Conservation (phyloP, 2,113 vertebrate genomes). For the Pachycephala philippinensis region DNA sequence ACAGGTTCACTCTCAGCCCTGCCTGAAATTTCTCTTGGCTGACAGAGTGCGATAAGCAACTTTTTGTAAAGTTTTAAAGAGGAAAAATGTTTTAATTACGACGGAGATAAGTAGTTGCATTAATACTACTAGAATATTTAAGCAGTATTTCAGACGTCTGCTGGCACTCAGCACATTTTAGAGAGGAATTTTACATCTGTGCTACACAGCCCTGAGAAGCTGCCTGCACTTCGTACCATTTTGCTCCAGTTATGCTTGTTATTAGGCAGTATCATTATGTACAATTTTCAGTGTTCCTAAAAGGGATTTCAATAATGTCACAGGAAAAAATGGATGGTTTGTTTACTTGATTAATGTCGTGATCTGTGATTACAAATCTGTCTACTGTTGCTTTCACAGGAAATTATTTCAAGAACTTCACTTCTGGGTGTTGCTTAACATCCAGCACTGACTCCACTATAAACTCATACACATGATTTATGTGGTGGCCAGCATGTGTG, state of each 20-base stretch:
- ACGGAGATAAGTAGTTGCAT: background rate
- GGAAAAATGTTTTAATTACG: background rate
- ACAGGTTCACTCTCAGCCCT: background rate
- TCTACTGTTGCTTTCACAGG: slow-evolving; percentile 66
- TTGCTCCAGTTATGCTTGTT: background rate
- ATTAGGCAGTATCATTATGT: slow-evolving; percentile 29
- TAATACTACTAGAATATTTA: background rate
- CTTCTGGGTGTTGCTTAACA: slow-evolving; percentile 68
- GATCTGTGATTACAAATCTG: slow-evolving; percentile 65
- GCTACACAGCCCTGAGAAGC: background rate
- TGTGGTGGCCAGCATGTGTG: slow-evolving; percentile 57
- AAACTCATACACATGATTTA: slow-evolving; percentile 62
- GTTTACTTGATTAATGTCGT: slow-evolving; percentile 61
- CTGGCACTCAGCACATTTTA: background rate
- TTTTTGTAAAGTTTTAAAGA: background rate
- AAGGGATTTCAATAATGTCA: slow-evolving; percentile 55
- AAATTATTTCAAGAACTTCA: slow-evolving; percentile 71
- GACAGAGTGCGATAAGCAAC: background rate
- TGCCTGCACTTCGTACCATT: background rate
- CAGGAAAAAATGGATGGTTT: slow-evolving; percentile 58
- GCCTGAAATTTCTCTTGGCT: background rate
- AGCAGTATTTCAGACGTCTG: background rate
- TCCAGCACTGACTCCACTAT: slow-evolving; percentile 31
- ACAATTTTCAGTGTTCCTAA: slow-evolving; percentile 41
- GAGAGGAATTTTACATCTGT: background rate